Percentiles rank a stretch among this genome's conserved stretches.
Evolutionary conservation across 2,888 invertebrate species (phyloP).

Genomic region (Exephanes ischioxanthus): DNA sequence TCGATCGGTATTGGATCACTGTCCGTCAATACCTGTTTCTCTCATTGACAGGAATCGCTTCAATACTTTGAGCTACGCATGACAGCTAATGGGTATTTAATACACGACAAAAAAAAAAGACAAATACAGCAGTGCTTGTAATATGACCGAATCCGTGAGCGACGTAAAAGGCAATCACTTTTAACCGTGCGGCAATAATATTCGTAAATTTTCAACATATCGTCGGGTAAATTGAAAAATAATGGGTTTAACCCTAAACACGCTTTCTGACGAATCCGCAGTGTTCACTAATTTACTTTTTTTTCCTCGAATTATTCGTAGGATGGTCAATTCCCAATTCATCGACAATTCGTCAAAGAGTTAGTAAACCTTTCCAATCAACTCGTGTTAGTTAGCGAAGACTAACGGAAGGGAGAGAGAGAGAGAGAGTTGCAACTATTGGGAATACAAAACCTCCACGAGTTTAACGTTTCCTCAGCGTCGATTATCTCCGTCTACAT

Average conservation of each 20-base stretch:
- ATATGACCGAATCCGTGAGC: constrained; percentile 34
- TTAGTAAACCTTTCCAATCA: constrained; percentile 44
- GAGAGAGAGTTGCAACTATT: too few species aligned
- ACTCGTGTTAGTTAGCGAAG: too few species aligned
- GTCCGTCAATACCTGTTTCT: not conserved
- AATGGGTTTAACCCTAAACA: constrained; percentile 3
- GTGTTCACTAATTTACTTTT: constrained; percentile 46
- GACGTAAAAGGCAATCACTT: not conserved
- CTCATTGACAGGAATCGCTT: constrained; percentile 32
- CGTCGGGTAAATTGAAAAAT: constrained; percentile 42
- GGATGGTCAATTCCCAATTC: not conserved
- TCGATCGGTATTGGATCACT: not conserved
- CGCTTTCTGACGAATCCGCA: not conserved
- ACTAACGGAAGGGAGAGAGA: too few species aligned
- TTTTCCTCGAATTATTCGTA: constrained; percentile 36
- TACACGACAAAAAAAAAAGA: constrained; percentile 26
- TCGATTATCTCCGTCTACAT: too few species aligned
- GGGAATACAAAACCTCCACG: too few species aligned
- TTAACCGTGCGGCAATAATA: constrained; percentile 40
- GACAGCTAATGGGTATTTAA: constrained; percentile 60
- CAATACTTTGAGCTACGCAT: constrained; percentile 39
- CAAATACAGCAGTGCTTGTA: constrained; percentile 8
- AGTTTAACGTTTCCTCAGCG: too few species aligned
- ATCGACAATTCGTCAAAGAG: constrained; percentile 11
- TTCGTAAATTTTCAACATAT: constrained; percentile 9